Base-by-base conservation (phyloP, 1,140 invertebrate genomes). In the Drosophila prosaltans region DNA sequence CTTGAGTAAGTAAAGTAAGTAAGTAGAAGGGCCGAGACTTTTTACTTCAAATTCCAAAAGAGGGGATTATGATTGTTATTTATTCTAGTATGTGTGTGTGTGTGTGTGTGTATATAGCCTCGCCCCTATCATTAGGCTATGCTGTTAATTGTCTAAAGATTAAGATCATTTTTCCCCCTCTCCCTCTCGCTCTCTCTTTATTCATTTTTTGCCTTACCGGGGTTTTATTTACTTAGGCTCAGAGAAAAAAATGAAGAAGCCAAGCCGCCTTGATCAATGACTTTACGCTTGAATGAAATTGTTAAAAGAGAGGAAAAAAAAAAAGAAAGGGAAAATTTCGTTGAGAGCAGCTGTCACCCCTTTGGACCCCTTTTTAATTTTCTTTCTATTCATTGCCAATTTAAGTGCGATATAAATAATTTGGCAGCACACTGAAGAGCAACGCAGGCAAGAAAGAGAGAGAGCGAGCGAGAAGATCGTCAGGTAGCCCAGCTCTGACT, bases 341-440 rank as follows among this genome's bases (percentile, higher is more conserved):
- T 84, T 68, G 72, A 78, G 83, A 72, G 68, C 83, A 88, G 84
- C 84, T 88, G 83, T 88, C 84, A 78, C 77, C 83, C 84, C 80
- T 83, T 86, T 86, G 16, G 24, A 16, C 39, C 9, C 7, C 21
- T 51, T 26, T 48, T 59, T 21, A 9, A 58, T 45, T 64, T 80
- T 75, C 80, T 88, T 36, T 83, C 83, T 80, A 88, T 88, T 88
- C 81, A 88, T 88, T 88, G 83, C 72, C 77, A 88, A 89, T 89
- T 89, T 88, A 83, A 89, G 80, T 88, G 72, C 83, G 83, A 86
- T 86, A 88, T 88, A 86, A 86, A 86, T 86, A 86, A 88, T 86
- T 86, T 86, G 84, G 80, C 80, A 83, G 59, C 6, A 36, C 6
- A 36, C 3, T 36, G 32, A 36, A 36, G 32, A 36, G 32, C 6